A percentile compares a stretch with the other conserved stretches of the same genome.
Conservation (phyloP, 1,140 invertebrate species). For the Schlechtendalia chinensis region DNA sequence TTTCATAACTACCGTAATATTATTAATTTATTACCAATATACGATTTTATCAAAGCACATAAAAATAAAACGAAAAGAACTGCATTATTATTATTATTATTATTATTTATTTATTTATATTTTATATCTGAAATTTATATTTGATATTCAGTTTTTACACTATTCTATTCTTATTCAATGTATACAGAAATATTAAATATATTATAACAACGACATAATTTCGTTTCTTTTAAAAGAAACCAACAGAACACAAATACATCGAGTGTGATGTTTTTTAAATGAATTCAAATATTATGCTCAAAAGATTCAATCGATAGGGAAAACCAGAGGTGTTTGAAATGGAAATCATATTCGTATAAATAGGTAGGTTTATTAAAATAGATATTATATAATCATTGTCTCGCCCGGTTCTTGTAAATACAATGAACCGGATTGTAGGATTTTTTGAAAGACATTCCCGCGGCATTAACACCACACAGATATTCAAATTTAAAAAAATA, state of each 20-base stretch:
- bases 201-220: neutral
- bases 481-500: no score
- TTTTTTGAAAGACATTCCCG: no score
- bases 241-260: neutral
- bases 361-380: neutral
- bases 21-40: no score
- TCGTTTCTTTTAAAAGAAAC: neutral
- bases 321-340: neutral
- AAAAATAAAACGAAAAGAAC: neutral
- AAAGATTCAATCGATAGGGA: neutral
- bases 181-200: neutral
- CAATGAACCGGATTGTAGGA: no score
- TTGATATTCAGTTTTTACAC: neutral
- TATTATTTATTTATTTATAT: neutral
- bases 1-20: neutral
- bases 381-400: no score
- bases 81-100: neutral
- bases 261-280: neutral
- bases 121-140: neutral
- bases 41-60: neutral
- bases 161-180: neutral
- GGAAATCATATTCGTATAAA: neutral
- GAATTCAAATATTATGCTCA: neutral
- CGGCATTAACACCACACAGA: no score
- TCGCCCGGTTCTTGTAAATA: no score